These are phyloP conservation scores for Cygnus atratus DNA, from an alignment of 2,113 vertebrate genomes.

Conservation along the genomic window DNA sequence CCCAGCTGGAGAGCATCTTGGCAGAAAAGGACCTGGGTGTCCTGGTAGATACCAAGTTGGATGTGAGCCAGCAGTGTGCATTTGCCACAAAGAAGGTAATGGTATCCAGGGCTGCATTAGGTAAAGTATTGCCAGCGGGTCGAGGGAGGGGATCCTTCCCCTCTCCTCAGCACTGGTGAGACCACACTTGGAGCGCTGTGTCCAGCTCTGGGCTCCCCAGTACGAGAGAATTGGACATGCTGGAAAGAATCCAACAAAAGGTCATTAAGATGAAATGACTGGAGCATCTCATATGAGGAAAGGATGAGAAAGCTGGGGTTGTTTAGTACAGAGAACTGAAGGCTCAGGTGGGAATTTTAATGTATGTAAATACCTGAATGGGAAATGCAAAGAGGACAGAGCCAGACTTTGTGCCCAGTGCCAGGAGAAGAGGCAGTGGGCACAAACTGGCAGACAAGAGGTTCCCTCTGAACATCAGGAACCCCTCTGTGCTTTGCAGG, in stretches of 20 bases:
- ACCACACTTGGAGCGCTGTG: too few species aligned
- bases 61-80: not conserved
- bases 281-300: not conserved
- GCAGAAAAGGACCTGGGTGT: not conserved
- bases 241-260: not conserved
- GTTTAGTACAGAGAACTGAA: not conserved
- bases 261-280: too few species aligned
- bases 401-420: not conserved
- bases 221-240: not conserved
- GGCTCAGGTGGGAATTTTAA: not conserved
- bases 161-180: not conserved
- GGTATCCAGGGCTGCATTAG: not conserved
- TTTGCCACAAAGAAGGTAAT: not conserved
- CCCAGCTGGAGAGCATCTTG: not conserved
- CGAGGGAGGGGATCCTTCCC: not conserved
- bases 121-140: not conserved
- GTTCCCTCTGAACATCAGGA: too few species aligned
- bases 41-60: not conserved
- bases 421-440: too few species aligned
- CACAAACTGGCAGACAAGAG: too few species aligned
- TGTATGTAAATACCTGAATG: not conserved
- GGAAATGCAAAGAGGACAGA: not conserved
- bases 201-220: not conserved
- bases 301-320: not conserved
- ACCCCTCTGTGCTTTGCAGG: too few species aligned